These are phyloP conservation scores for Bovichtus variegatus DNA, from an alignment of 2,797 vertebrate species.

Conservation along the genomic window DNA sequence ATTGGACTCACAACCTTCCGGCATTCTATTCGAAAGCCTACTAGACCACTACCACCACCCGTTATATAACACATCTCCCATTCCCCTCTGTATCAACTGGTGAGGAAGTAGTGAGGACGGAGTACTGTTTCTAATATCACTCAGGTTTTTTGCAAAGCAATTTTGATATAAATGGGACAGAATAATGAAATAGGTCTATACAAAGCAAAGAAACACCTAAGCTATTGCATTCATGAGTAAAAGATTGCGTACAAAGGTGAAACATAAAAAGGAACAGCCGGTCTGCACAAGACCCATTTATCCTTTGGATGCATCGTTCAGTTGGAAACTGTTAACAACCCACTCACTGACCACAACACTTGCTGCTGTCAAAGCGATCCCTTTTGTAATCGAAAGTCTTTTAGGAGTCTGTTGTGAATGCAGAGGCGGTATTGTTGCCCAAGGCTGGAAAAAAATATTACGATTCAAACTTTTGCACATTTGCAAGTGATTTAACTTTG, in stretches of 20 bases:
- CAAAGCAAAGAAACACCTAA: not conserved
- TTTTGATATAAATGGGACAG: not conserved
- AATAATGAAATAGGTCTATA: not conserved
- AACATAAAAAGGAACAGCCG: conserved; percentile 6
- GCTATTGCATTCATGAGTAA: no score
- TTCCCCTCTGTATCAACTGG: conserved; percentile 25
- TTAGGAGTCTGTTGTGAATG: conserved; percentile 26
- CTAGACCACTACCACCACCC: no score
- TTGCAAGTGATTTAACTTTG: not conserved
- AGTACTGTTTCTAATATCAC: not conserved
- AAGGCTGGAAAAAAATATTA: conserved; percentile 8
- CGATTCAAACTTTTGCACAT: conserved; percentile 26
- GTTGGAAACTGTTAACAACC: conserved; percentile 21
- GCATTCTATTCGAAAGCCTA: no score
- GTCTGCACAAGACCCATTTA: not conserved
- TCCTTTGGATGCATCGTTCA: conserved; percentile 19
- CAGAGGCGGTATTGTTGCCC: conserved; percentile 12
- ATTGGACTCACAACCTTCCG: no score
- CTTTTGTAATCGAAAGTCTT: conserved; percentile 31
- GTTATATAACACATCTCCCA: conserved; percentile 56
- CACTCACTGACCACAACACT: conserved; percentile 28
- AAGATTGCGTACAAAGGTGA: not conserved
- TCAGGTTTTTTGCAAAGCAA: not conserved
- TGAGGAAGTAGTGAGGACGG: not conserved
- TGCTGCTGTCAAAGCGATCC: conserved; percentile 31